These are phyloP conservation scores for Adelosebastes latens DNA, from an alignment of 2,797 vertebrate species.

Conservation along the genomic window DNA sequence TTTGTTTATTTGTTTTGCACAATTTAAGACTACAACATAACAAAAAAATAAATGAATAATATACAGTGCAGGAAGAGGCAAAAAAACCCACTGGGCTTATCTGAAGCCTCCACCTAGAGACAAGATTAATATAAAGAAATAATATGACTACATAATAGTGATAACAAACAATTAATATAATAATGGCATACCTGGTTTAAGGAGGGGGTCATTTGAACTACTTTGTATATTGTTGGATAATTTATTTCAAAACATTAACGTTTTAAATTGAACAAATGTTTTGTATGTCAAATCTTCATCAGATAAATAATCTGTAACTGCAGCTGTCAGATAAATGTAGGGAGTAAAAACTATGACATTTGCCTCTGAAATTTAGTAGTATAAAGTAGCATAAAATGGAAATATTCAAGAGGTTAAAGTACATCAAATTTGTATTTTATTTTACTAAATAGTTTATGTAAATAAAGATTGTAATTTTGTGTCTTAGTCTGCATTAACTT, in stretches of 20 bases:
- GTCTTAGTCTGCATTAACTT: neutral
- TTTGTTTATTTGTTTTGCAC: too few relatives aligned
- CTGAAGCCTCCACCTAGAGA: too few relatives aligned
- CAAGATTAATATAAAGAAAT: too few relatives aligned
- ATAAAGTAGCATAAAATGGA: neutral
- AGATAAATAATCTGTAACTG: neutral
- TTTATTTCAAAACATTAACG: neutral
- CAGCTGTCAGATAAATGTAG: neutral
- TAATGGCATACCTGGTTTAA: neutral
- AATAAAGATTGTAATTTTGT: neutral
- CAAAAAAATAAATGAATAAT: too few relatives aligned
- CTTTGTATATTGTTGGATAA: neutral
- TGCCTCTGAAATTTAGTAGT: neutral
- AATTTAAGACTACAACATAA: too few relatives aligned
- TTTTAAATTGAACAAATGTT: neutral
- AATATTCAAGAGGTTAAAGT: neutral
- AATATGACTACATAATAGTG: too few relatives aligned
- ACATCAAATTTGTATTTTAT: neutral
- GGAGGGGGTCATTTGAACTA: neutral
- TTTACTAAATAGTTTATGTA: fast-evolving
- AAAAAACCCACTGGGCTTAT: too few relatives aligned
- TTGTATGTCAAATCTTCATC: neutral
- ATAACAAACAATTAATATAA: too few relatives aligned
- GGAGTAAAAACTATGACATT: neutral
- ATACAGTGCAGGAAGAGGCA: too few relatives aligned